Percentiles rank a stretch among this genome's conserved stretches.
Evolutionary conservation across 1,140 invertebrate species (phyloP).

Genomic region (Parapsyche elsis): DNA sequence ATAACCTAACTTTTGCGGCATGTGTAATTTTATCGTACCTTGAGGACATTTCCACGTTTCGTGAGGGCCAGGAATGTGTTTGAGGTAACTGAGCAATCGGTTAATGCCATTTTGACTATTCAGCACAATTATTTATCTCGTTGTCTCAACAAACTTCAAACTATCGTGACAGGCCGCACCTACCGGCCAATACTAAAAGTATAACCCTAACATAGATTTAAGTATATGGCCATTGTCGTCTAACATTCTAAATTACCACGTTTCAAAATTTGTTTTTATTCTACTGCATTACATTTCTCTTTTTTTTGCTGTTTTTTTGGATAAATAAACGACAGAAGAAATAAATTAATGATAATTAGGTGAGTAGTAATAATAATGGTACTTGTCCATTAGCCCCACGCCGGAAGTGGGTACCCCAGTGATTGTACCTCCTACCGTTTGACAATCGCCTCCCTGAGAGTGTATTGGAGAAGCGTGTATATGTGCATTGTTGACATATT

Average conservation of each 20-base stretch:
- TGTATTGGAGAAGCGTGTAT: no score
- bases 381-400: no score
- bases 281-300: no score
- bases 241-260: background rate
- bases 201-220: background rate
- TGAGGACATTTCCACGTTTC: constrained; percentile 71
- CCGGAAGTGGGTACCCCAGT: no score
- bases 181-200: background rate
- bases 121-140: background rate
- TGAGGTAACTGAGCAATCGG: constrained; percentile 31
- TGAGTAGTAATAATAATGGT: no score
- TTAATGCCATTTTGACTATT: constrained; percentile 55
- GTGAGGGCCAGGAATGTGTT: constrained; percentile 72
- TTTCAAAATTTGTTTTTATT: no score
- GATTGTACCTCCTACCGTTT: no score
- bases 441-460: no score
- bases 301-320: no score
- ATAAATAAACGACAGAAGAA: no score
- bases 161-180: background rate
- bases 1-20: constrained; percentile 45
- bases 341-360: no score
- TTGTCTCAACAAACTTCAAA: background rate
- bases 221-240: background rate
- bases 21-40: constrained; percentile 59
- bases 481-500: no score